Base-by-base conservation (phyloP, 2,113 vertebrate genomes). In the Salvelinus alpinus region DNA sequence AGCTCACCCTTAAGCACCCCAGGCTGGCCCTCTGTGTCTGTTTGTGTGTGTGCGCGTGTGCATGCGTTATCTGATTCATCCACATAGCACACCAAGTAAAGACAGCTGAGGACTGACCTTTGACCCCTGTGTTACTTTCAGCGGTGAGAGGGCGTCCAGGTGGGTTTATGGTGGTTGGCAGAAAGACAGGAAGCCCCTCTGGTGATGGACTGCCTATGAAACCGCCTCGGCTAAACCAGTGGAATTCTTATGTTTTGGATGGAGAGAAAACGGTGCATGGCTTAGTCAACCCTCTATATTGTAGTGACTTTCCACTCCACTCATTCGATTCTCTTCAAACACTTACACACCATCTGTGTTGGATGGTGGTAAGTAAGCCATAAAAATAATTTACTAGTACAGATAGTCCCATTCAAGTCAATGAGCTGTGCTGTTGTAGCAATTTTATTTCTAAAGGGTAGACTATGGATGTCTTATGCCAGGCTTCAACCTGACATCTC, bases 151-250 rank as follows among this genome's bases (percentile, higher is more conserved):
- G 73, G 22, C 77, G 82, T 85, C 78, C 62, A 8, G 66, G 77
- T 79, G 6, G 6, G 73, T 84, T 88, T 83, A 89, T 73, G 73
- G 8, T 64, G 54, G 51, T 9, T 76, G 78, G 70, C 78, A 76
- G 78, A 71, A 88, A 87, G 74, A 54, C 83, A 29, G 29, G 29
- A 29, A 29, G 3, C 29, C 3, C 86, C 72, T 81, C 72, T 74
- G 83, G 86, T 78, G 69, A 78, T 82, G 82, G 65, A 82, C 76
- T 76, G 70, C n/a, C 73, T 78, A 81, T 89, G 86, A 87, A 83
- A 34, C 31, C 31, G 31, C 31, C 31, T 80, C 73, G 75, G 74
- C 72, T 59, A 78, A 60, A 72, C 66, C 72, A 16, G 64, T 70
- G 82, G 79, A 82, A 85, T 87, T 82, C 81, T 13, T 73, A 71